These are phyloP conservation scores for Lasiurus cinereus DNA, from an alignment of 2,113 vertebrate genomes.

Conservation along the genomic window DNA sequence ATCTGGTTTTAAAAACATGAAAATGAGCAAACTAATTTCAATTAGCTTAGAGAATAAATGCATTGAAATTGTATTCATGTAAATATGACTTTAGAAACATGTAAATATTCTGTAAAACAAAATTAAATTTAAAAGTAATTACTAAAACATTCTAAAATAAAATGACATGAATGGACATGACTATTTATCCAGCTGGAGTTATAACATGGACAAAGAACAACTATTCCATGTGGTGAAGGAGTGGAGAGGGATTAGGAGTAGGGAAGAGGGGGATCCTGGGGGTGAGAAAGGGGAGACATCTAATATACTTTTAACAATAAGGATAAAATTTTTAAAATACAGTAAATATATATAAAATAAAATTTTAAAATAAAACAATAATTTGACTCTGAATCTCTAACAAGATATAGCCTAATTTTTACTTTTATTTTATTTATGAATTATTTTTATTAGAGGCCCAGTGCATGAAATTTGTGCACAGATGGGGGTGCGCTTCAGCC, in stretches of 20 bases:
- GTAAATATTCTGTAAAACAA: constrained; percentile 63
- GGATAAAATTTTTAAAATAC: too few relatives aligned
- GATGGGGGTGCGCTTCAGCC: too few relatives aligned
- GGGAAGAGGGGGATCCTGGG: too few relatives aligned
- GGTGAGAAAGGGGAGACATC: too few relatives aligned
- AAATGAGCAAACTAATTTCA: constrained; percentile 65
- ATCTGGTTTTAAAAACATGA: constrained; percentile 68
- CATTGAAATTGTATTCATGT: constrained; percentile 60
- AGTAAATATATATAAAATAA: too few relatives aligned
- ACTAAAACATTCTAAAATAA: constrained; percentile 66
- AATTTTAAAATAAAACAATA: not conserved
- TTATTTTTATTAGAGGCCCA: too few relatives aligned
- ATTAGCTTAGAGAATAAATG: constrained; percentile 49
- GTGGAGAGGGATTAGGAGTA: too few relatives aligned
- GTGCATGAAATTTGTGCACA: too few relatives aligned
- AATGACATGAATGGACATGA: constrained; percentile 51
- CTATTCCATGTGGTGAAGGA: not conserved
- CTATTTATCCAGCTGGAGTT: constrained; percentile 10
- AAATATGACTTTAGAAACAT: constrained; percentile 53
- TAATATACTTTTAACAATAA: too few relatives aligned
- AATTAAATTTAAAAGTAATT: constrained; percentile 66
- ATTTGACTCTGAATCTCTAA: not conserved
- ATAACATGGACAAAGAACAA: constrained; percentile 40
- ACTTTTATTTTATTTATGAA: too few relatives aligned
- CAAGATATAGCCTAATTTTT: not conserved